phyloP scores from a whole-genome alignment of 2,888 invertebrate species.

The Drosophila imparisetae region DNA sequence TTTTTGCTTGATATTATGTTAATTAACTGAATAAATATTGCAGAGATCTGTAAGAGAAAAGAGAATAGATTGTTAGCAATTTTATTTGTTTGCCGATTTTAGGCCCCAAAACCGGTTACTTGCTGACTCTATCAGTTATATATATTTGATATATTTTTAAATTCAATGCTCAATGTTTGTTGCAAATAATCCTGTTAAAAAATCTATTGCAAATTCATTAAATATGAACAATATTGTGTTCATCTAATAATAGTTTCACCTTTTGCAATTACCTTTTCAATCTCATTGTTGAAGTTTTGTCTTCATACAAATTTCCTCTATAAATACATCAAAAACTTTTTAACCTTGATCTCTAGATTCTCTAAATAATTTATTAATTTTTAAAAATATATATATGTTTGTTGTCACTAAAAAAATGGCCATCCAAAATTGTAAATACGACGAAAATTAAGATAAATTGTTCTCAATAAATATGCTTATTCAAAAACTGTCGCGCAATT shows the following conservation, averaged over 20 bases:
- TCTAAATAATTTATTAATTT: background rate
- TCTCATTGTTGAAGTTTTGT: background rate
- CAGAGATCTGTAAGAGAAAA: constrained; percentile 41
- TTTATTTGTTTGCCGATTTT: background rate
- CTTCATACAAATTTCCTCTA: background rate
- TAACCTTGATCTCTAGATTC: background rate
- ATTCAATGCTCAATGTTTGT: background rate
- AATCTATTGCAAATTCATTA: background rate
- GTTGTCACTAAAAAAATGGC: constrained; percentile 32
- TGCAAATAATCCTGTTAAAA: background rate
- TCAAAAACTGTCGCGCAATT: constrained; percentile 26
- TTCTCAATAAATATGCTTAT: constrained; percentile 18
- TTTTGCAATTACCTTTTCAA: constrained; percentile 9
- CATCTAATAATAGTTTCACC: background rate
- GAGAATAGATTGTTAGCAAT: background rate
- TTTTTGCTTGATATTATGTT: background rate
- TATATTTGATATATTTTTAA: background rate
- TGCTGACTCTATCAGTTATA: background rate
- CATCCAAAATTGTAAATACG: constrained; percentile 43
- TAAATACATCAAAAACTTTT: constrained; percentile 19
- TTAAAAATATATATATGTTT: constrained; percentile 7
- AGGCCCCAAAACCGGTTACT: background rate
- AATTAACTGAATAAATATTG: constrained; percentile 23
- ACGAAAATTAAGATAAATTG: constrained; percentile 15
- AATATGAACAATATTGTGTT: background rate